Conservation (phyloP, 2,888 invertebrate species). For the Crossocerus cetratus region DNA sequence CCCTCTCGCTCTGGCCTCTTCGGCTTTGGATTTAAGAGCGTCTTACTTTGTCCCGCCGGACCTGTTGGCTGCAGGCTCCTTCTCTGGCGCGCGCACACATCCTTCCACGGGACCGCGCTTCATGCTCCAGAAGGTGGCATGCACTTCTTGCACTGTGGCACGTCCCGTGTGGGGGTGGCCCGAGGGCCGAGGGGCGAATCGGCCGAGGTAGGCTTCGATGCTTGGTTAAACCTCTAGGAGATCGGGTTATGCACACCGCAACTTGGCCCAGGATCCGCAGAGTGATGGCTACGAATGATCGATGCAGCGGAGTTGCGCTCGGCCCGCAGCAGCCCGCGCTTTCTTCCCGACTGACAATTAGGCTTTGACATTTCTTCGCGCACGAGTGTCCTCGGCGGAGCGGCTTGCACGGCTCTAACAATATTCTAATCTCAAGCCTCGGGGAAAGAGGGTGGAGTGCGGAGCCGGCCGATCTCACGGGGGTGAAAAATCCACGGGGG, state of each 20-base stretch:
- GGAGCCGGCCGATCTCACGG: not conserved
- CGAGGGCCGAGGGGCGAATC: slow-evolving; percentile 19
- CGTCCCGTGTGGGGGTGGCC: slow-evolving; percentile 45
- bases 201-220: slow-evolving; percentile 54
- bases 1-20: slow-evolving; percentile 9
- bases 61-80: slow-evolving; percentile 21
- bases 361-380: no score
- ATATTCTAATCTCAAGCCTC: not conserved
- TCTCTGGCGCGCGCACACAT: slow-evolving; percentile 41
- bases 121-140: slow-evolving; percentile 55
- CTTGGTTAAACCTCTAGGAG: slow-evolving; percentile 60
- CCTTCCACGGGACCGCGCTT: slow-evolving; percentile 40
- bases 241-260: slow-evolving; percentile 65
- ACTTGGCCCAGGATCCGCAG: slow-evolving; percentile 57
- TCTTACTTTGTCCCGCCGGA: slow-evolving; percentile 20
- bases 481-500: not conserved
- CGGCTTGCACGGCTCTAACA: not conserved
- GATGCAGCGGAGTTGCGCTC: slow-evolving; percentile 19
- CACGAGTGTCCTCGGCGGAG: not conserved
- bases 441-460: not conserved
- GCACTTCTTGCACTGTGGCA: slow-evolving; percentile 47
- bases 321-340: not conserved
- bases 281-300: slow-evolving; percentile 61
- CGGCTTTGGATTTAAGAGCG: not conserved
- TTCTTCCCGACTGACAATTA: no score